Evolutionary conservation across 2,797 vertebrate genomes (phyloP).

Genomic region (Takifugu ocellatus): DNA sequence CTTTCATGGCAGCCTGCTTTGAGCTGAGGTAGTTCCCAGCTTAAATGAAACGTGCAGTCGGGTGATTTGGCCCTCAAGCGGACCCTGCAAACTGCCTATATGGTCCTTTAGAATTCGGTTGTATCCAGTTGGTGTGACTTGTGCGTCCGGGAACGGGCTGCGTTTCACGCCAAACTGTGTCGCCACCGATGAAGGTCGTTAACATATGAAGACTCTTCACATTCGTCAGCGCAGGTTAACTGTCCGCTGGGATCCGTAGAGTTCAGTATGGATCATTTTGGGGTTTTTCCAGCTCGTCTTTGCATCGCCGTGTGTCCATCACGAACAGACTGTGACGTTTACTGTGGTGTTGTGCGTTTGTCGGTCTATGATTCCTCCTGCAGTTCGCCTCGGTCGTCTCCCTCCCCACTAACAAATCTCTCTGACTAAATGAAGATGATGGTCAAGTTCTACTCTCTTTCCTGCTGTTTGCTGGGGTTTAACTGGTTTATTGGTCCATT

Average conservation of each 20-base stretch:
- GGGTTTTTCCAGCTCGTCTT: slow-evolving; percentile 57
- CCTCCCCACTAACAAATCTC: slow-evolving; percentile 53
- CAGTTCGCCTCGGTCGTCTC: slow-evolving; percentile 28
- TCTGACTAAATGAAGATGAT: slow-evolving; percentile 39
- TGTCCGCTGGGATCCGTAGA: slow-evolving; percentile 7
- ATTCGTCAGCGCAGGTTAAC: slow-evolving; percentile 31
- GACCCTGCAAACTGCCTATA: slow-evolving; percentile 26
- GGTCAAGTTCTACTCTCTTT: slow-evolving; percentile 20
- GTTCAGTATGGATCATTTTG: slow-evolving; percentile 24
- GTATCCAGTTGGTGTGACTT: not conserved
- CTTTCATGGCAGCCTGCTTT: too few species aligned
- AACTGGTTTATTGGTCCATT: slow-evolving; percentile 30
- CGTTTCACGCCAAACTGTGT: slow-evolving; percentile 10
- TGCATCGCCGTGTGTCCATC: slow-evolving; percentile 40
- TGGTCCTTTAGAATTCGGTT: slow-evolving; percentile 45
- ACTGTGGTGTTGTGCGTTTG: slow-evolving; percentile 22
- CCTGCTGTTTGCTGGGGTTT: slow-evolving; percentile 34
- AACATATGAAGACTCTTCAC: slow-evolving; percentile 22
- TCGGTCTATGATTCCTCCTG: slow-evolving; percentile 30
- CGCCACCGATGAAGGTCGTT: slow-evolving; percentile 2
- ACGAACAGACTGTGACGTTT: slow-evolving; percentile 31
- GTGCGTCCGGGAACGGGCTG: slow-evolving; percentile 13
- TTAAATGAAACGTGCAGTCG: not conserved
- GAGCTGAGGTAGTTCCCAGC: too few species aligned
- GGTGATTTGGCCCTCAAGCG: not conserved